Conservation (phyloP, 2,113 vertebrate species). For the Psittacula cyanocephala region DNA sequence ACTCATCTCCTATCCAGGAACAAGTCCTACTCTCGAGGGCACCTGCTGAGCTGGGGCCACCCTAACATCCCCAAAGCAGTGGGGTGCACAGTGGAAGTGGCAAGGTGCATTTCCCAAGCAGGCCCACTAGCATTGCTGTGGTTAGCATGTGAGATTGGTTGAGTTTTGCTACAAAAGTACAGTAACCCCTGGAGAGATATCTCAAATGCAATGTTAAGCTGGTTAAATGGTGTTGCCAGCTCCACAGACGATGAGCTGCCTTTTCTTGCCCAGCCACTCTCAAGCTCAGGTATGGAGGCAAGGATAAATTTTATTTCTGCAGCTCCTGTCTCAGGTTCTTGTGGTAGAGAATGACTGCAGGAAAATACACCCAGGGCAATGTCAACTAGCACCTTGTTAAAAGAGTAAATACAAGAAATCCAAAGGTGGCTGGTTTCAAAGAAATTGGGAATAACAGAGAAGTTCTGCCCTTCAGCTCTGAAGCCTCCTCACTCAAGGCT, state of each 20-base stretch:
- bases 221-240: neutral
- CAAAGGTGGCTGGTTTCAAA: neutral
- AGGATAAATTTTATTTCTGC: neutral
- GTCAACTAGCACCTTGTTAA: neutral
- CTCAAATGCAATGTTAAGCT: neutral
- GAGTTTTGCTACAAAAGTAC: neutral
- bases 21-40: fast-evolving
- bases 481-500: neutral
- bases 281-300: neutral
- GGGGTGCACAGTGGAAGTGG: neutral
- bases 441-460: neutral
- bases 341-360: neutral
- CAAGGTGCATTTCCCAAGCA: neutral
- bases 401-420: neutral
- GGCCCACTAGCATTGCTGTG: neutral
- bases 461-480: neutral
- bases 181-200: neutral
- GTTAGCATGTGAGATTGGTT: neutral
- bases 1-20: neutral
- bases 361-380: neutral
- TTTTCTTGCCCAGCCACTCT: constrained; percentile 12
- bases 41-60: neutral
- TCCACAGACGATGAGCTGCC: neutral
- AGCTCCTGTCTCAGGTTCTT: neutral
- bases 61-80: neutral